Conservation (phyloP, 2,888 invertebrate genomes). For the Tromatobia lineatoria region DNA sequence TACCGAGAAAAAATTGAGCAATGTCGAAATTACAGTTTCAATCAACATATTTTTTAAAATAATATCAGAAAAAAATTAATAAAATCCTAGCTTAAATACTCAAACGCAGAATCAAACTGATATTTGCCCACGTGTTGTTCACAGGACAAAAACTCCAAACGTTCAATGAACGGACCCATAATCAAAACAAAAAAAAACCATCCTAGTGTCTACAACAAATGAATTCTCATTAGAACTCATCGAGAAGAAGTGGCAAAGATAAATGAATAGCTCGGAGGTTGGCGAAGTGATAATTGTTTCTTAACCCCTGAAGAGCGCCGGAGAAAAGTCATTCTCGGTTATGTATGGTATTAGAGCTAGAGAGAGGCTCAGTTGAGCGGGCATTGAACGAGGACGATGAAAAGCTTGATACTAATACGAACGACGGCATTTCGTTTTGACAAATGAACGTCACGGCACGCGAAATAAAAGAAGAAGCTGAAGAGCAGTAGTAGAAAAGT, state of each 20-base stretch:
- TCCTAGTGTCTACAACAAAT: conserved; percentile 8
- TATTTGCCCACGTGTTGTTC: no score
- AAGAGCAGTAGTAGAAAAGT: conserved; percentile 36
- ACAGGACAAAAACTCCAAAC: not conserved
- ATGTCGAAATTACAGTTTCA: no score
- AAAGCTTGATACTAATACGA: conserved; percentile 44
- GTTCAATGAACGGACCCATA: not conserved
- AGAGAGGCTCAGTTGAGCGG: not conserved
- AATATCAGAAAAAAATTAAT: no score
- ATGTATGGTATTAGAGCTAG: not conserved
- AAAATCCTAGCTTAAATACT: no score
- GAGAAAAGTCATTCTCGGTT: conserved; percentile 14
- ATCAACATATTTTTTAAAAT: no score
- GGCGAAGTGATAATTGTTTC: conserved; percentile 63
- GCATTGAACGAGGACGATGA: conserved; percentile 41
- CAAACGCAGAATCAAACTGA: no score
- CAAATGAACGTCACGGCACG: conserved; percentile 71
- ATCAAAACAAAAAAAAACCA: conserved; percentile 12
- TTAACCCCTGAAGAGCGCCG: conserved; percentile 9
- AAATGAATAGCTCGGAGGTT: conserved; percentile 19
- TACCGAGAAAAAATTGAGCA: no score
- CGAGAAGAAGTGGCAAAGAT: not conserved
- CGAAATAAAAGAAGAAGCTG: conserved; percentile 59
- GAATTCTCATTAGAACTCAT: conserved; percentile 30
- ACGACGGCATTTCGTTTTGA: conserved; percentile 67